phyloP scores from a whole-genome alignment of 2,797 vertebrate genomes.

The Lithobates sylvaticus region DNA sequence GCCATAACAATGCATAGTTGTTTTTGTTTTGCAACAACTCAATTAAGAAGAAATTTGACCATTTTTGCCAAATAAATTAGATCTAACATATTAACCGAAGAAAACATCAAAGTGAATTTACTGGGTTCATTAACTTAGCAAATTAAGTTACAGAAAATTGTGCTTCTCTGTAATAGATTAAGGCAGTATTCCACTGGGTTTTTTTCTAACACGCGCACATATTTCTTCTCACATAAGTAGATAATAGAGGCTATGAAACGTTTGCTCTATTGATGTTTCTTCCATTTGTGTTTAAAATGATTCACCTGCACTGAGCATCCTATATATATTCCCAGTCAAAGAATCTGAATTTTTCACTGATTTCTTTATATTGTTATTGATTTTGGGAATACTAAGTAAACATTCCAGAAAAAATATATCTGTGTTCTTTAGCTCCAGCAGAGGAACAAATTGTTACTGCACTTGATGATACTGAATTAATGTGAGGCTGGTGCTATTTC shows the following conservation, averaged over 20 bases:
- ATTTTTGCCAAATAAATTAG: constrained; percentile 77
- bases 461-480: constrained; percentile 53
- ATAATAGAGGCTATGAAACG: constrained; percentile 63
- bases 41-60: constrained; percentile 75
- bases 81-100: constrained; percentile 79
- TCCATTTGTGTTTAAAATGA: constrained; percentile 34
- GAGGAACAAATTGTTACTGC: constrained; percentile 50
- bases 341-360: constrained; percentile 18
- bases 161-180: constrained; percentile 78
- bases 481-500: constrained; percentile 33
- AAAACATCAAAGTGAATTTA: constrained; percentile 80
- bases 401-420: constrained; percentile 23
- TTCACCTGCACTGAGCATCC: constrained; percentile 11
- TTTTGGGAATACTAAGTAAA: constrained; percentile 48
- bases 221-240: constrained; percentile 72
- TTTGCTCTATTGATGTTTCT: constrained; percentile 6
- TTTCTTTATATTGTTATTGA: constrained; percentile 41
- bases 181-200: constrained; percentile 73
- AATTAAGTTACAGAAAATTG: constrained; percentile 81
- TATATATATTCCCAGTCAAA: not conserved
- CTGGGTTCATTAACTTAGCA: constrained; percentile 80
- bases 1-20: constrained; percentile 69
- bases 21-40: constrained; percentile 72
- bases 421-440: constrained; percentile 46
- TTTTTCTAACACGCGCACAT: constrained; percentile 70